Percentiles rank a stretch among this genome's conserved stretches.
Evolutionary conservation across 2,113 vertebrate species (phyloP).

Genomic region (Micromys minutus): DNA sequence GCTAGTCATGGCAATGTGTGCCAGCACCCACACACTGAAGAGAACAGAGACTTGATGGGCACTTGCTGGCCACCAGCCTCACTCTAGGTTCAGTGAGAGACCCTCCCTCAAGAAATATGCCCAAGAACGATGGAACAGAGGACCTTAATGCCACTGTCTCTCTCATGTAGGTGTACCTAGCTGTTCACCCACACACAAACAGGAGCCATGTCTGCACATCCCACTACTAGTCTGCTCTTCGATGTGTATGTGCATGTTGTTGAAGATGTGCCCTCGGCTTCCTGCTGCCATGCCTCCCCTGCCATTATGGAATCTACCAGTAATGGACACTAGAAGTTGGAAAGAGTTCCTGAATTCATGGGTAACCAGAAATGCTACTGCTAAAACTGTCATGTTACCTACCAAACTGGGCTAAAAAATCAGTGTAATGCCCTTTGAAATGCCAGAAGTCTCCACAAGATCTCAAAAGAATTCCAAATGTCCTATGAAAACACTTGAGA

Average conservation of each 20-base stretch:
- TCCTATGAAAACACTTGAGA: neutral
- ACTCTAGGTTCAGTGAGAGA: neutral
- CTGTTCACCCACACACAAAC: neutral
- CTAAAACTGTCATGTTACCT: neutral
- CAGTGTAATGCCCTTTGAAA: neutral
- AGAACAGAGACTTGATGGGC: no score
- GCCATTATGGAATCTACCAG: neutral
- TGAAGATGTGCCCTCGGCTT: neutral
- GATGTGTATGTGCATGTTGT: neutral
- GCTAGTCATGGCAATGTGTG: neutral
- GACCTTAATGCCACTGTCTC: no score
- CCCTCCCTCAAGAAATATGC: neutral
- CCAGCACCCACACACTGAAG: neutral
- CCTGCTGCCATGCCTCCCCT: neutral
- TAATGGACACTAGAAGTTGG: no score
- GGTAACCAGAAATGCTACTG: neutral
- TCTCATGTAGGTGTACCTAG: neutral
- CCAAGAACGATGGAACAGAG: neutral
- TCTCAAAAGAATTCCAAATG: neutral
- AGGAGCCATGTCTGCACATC: neutral
- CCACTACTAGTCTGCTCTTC: neutral
- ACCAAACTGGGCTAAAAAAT: neutral
- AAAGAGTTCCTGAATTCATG: neutral
- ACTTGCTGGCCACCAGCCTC: neutral
- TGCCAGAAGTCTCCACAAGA: neutral